Conservation (phyloP, 2,113 vertebrate genomes). For the Fukomys damarensis region DNA sequence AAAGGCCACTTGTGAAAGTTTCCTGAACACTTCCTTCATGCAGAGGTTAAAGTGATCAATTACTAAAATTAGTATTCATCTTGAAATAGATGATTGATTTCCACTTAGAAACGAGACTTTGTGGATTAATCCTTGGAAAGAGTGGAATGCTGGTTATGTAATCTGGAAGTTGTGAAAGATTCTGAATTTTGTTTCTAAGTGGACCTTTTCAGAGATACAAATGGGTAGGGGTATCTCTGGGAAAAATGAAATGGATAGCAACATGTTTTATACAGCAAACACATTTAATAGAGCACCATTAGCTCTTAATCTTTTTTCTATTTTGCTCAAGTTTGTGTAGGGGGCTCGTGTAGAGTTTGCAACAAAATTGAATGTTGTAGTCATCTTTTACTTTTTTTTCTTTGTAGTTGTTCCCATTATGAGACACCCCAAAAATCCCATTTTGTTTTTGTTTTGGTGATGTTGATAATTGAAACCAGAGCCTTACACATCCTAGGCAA, state of each 20-base stretch:
- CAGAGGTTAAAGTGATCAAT: background rate
- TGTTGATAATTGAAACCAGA: too few relatives aligned
- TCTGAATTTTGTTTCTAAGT: background rate
- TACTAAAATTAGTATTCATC: background rate
- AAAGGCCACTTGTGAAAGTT: background rate
- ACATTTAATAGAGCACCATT: background rate
- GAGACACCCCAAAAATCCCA: background rate
- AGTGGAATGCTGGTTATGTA: background rate
- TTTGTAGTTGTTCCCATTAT: background rate
- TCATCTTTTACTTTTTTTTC: background rate
- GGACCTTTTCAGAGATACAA: background rate
- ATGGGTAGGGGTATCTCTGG: background rate
- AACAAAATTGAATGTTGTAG: background rate
- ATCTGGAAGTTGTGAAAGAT: background rate
- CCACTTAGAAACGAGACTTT: background rate
- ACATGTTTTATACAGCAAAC: background rate
- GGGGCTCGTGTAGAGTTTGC: background rate
- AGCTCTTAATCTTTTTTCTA: background rate
- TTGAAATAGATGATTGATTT: background rate
- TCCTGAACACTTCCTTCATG: background rate
- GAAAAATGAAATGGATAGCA: background rate
- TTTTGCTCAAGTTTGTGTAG: background rate
- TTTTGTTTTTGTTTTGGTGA: background rate
- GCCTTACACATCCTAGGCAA: background rate
- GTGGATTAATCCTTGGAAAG: background rate